phyloP scores from a whole-genome alignment of 2,113 vertebrate genomes.

The Choloepus hoffmanni region DNA sequence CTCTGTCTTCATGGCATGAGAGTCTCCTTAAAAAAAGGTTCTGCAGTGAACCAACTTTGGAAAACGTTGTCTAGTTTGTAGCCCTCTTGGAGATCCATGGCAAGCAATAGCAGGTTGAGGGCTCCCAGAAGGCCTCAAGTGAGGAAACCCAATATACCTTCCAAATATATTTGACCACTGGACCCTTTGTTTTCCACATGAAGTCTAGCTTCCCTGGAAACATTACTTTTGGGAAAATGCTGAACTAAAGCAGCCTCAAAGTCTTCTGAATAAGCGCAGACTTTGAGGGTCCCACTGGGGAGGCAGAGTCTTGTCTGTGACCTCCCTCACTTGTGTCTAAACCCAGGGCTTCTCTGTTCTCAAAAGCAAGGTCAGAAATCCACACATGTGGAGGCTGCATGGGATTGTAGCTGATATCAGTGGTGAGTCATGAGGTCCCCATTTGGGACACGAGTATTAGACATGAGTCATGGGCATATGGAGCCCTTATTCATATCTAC shows the following conservation, averaged over 20 bases:
- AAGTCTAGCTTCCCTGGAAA: no score
- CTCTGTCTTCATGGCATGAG: neutral
- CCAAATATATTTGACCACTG: neutral
- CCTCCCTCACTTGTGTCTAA: neutral
- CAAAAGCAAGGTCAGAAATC: neutral
- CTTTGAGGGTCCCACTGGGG: neutral
- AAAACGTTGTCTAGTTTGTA: accelerated
- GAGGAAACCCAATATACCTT: neutral
- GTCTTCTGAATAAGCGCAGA: neutral
- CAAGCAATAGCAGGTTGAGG: neutral
- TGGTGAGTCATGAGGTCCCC: constrained; percentile 35
- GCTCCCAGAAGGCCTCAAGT: neutral
- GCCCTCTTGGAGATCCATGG: neutral
- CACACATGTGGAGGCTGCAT: neutral
- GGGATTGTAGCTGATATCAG: neutral
- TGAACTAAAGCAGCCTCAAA: neutral
- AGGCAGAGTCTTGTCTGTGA: neutral
- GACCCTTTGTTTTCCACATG: neutral
- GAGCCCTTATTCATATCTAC: constrained; percentile 51
- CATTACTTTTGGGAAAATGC: neutral
- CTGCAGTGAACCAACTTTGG: neutral
- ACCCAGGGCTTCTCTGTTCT: neutral
- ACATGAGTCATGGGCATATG: constrained; percentile 69
- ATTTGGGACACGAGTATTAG: neutral
- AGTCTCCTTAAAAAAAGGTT: neutral